Conservation (phyloP, 2,797 vertebrate genomes). For the Alosa sapidissima region DNA sequence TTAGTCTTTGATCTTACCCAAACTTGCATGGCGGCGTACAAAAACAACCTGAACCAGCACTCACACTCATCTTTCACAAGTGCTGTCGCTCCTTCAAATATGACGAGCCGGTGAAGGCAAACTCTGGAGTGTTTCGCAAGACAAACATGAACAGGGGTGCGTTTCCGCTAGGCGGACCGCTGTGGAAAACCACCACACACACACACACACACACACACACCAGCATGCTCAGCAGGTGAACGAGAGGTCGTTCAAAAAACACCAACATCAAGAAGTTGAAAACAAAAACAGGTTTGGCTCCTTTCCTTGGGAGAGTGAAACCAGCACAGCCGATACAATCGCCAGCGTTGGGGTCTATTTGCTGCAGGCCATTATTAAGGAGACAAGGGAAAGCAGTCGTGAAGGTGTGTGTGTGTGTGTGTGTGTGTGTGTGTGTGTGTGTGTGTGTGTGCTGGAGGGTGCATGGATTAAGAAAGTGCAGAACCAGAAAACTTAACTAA, state of each 20-base stretch:
- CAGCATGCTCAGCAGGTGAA: background rate
- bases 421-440: background rate
- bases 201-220: background rate
- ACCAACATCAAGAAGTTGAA: background rate
- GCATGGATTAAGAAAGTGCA: background rate
- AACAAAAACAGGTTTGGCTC: constrained; percentile 19
- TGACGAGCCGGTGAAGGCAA: background rate
- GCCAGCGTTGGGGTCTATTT: background rate
- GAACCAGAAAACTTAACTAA: background rate
- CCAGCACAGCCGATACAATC: background rate
- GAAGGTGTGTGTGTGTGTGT: background rate
- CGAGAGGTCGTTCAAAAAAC: background rate
- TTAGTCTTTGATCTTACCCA: background rate
- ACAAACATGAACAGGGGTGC: background rate
- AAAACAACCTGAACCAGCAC: background rate
- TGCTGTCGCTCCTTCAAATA: background rate
- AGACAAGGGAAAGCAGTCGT: background rate
- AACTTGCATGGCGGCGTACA: background rate
- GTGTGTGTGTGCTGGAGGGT: background rate
- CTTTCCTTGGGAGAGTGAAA: background rate
- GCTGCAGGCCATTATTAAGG: background rate
- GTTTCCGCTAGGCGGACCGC: background rate
- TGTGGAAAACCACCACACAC: background rate
- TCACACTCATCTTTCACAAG: background rate
- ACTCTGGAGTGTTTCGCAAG: background rate